Base-by-base conservation (phyloP, 2,113 vertebrate genomes). In the Rhegmatorhina hoffmannsi region DNA sequence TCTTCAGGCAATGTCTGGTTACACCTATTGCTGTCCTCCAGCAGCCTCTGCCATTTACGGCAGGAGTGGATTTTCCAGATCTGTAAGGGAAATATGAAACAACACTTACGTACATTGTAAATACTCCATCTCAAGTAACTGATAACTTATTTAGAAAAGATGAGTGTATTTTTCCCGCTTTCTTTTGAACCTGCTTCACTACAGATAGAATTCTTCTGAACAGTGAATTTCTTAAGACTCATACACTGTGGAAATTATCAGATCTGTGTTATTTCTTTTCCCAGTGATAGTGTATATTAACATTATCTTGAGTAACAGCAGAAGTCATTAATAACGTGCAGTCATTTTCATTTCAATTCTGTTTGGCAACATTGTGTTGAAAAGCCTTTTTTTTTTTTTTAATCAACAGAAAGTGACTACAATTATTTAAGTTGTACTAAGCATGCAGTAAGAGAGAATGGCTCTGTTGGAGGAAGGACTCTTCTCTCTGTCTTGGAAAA, bases 401-500 rank as follows among this genome's bases (percentile, higher is more conserved):
- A 87, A 91, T 38, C 25, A 72, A 14, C 26, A 17, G 10, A 70
- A 81, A 50, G 2, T n/a, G 14, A 43, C 38, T 78, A 20, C 33
- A 75, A 52, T 90, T 91, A 89, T 43, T 82, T 52, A 81, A 82
- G 67, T 82, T 75, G 47, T 55, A 46, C 28, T 49, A 40, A 89
- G 36, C 10, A 8, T 10, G 11, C 33, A 90, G 2, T 67, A 70
- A 67, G 89, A 47, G 34, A 59, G 28, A 93, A 46, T 7, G 80
- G 16, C 56, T 64, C 12, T 40, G 24, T 50, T 31, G 55, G 16
- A 60, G 82, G 77, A 80, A 33, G 36, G 36, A 26, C 18, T 80
- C 63, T 95, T 80, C 79, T 97, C 89, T 83, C 91, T 90, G 91
- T 82, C 93, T 72, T 88, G 68, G 49, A 58, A 92, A 92, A 92